Evolutionary conservation across 2,888 invertebrate species (phyloP).

Genomic region (Cryptophagus acutangulus): DNA sequence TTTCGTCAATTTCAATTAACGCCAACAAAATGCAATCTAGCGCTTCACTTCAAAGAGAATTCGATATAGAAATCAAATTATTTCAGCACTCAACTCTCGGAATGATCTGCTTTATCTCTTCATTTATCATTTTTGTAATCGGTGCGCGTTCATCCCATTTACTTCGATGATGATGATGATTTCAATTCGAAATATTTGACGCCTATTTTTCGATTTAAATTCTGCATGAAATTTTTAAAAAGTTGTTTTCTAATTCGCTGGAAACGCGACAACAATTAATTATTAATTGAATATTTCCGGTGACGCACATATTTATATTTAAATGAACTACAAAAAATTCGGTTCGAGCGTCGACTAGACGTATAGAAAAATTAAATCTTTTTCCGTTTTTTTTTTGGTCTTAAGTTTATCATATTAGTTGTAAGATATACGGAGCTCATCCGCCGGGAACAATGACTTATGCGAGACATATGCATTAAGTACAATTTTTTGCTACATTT

Average conservation of each 20-base stretch:
- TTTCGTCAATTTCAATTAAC: constrained; percentile 48
- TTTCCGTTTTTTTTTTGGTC: constrained; percentile 17
- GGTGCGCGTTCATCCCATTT: constrained; percentile 26
- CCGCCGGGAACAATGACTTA: constrained; percentile 36
- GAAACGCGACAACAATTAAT: too few species aligned
- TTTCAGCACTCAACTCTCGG: constrained; percentile 38
- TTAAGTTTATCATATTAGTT: background rate
- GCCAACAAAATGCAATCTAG: constrained; percentile 41
- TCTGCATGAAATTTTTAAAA: too few species aligned
- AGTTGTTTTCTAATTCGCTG: too few species aligned
- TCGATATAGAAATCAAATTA: constrained; percentile 47
- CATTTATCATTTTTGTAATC: constrained; percentile 39
- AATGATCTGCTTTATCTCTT: constrained; percentile 39
- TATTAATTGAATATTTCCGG: constrained; percentile 19
- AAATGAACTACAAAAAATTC: too few species aligned
- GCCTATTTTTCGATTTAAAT: too few species aligned
- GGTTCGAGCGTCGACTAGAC: constrained; percentile 16
- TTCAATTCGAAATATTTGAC: too few species aligned
- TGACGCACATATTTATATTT: too few species aligned
- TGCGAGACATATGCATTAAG: constrained; percentile 28
- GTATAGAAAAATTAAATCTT: constrained; percentile 32
- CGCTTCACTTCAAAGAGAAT: constrained; percentile 45
- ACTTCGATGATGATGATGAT: too few species aligned
- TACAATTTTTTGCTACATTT: constrained; percentile 8
- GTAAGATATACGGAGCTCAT: constrained; percentile 16